Base-by-base conservation (phyloP, 2,797 vertebrate genomes). In the Pagetopsis macropterus region DNA sequence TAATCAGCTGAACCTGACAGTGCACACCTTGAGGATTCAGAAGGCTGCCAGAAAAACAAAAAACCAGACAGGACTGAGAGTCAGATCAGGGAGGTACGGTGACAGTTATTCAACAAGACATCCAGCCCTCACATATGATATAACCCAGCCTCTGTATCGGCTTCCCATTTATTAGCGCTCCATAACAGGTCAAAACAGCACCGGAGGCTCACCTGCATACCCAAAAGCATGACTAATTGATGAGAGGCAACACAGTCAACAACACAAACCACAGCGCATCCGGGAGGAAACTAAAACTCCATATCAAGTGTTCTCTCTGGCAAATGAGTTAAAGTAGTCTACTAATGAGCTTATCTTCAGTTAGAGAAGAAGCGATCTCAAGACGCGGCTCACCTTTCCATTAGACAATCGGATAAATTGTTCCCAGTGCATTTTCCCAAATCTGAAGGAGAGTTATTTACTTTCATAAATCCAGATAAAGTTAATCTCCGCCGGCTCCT, bases 401-500 rank as follows among this genome's bases (percentile, higher is more conserved):
- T 92, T 93, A 1, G 69, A 90, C 78, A 92, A 74, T 70, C 91
- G 93, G 56, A 94, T 83, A 9, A 95, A 44, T 27, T 94, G 90
- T 78, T 95, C 94, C 94, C 95, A 95, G 86, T 94, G 93, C 95
- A 95, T 95, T 76, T 72, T 89, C 40, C 65, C 50, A 45, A 23
- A 3, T 44, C 15, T 17, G 33, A 59, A 33, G 4, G 2, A 3
- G 21, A 50, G 13, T n/a, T 12, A 14, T 17, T 13, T 49, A 9
- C 44, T 75, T 63, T 87, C 84, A 87, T 89, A 48, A 61, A 83
- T 44, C 14, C 70, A 3, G 43, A 27, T 41, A 31, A 64, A 66
- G 72, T 40, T 21, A 73, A 13, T 9, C 52, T 19, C n/a, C 8
- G 12, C 13, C 9, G 37, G 51, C 1, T 55, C 16, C 19, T 27